These are phyloP conservation scores for Trimorus sp. DNA, from an alignment of 2,888 invertebrate genomes.

Conservation along the genomic window DNA sequence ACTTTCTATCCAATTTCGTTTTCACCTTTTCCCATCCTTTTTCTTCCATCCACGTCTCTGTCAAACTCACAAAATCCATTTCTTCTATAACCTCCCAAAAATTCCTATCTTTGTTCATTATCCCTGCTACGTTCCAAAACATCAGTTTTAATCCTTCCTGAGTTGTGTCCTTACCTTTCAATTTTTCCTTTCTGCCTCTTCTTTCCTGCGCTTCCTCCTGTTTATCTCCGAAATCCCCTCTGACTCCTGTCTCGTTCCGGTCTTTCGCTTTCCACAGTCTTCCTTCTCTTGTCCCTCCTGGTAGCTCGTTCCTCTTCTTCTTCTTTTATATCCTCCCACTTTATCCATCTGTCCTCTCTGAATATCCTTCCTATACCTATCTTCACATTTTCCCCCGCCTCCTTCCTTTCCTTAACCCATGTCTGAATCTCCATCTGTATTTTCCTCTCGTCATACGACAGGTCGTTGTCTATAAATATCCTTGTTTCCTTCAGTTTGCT, in stretches of 20 bases:
- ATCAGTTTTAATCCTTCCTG: neutral
- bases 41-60: slow-evolving; percentile 63
- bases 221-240: neutral
- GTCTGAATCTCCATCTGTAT: neutral
- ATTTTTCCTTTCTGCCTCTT: too few species aligned
- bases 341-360: neutral
- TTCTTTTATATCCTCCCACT: neutral
- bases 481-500: neutral
- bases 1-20: neutral
- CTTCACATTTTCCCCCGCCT: neutral
- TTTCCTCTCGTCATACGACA: neutral
- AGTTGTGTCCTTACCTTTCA: too few species aligned
- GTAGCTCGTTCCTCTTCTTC: neutral
- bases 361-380: neutral
- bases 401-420: neutral
- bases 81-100: slow-evolving; percentile 52
- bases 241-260: neutral
- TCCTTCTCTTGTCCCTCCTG: neutral
- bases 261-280: neutral
- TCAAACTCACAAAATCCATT: slow-evolving; percentile 50
- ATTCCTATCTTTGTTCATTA: slow-evolving; percentile 58
- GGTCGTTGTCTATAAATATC: neutral
- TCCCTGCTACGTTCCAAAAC: slow-evolving; percentile 63
- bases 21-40: slow-evolving; percentile 30
- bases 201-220: neutral